Percentiles rank a stretch among this genome's conserved stretches.
Conservation (phyloP, 64 coral and sea anemone species). For the Dendronephthya gigantea region DNA sequence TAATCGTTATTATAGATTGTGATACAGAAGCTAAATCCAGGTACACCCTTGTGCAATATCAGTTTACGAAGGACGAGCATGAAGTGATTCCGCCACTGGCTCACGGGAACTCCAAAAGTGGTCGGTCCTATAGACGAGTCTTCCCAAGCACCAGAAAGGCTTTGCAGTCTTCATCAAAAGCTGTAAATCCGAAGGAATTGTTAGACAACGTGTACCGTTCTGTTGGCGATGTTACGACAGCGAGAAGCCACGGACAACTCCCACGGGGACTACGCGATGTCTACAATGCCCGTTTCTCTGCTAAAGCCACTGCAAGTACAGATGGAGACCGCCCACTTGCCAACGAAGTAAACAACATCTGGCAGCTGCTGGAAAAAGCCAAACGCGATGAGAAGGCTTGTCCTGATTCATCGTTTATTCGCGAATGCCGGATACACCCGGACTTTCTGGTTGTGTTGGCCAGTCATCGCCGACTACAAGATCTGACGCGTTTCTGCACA, state of each 20-base stretch:
- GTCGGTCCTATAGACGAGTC: neutral
- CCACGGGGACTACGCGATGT: neutral
- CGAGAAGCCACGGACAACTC: too few species aligned
- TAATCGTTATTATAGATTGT: too few species aligned
- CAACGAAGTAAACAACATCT: neutral
- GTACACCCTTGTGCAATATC: too few species aligned
- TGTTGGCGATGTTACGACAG: too few species aligned
- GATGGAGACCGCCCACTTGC: too few species aligned
- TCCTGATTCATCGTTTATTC: neutral
- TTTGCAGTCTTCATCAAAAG: neutral
- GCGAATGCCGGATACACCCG: neutral
- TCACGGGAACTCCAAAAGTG: constrained; percentile 24
- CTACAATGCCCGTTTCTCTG: constrained; percentile 29
- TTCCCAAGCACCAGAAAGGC: constrained; percentile 32
- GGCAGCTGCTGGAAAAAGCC: neutral
- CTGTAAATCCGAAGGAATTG: constrained; percentile 28
- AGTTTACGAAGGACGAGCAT: too few species aligned
- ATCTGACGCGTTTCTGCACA: neutral
- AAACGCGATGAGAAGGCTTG: neutral
- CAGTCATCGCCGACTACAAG: neutral
- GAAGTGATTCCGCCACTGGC: too few species aligned
- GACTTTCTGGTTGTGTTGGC: neutral
- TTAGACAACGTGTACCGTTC: neutral
- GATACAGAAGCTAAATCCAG: too few species aligned
- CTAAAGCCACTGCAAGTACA: neutral